These are phyloP conservation scores for Cephus pygmeus DNA, from an alignment of 2,888 invertebrate genomes.

Conservation along the genomic window DNA sequence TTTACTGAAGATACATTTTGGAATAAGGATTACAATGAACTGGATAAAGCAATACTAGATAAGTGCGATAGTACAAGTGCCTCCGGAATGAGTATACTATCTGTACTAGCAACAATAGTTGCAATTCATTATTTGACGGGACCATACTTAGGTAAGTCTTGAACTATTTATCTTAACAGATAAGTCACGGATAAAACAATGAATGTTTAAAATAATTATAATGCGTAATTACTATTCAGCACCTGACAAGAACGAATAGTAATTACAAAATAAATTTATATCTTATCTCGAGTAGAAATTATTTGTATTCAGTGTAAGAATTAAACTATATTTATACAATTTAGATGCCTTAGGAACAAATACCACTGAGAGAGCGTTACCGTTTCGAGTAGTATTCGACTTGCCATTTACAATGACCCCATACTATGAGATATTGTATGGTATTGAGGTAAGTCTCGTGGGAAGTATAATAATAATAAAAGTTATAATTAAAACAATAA, in stretches of 20 bases:
- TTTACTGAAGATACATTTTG: slow-evolving; percentile 25
- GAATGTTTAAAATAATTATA: too few species aligned
- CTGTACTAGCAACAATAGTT: too few species aligned
- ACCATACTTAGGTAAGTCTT: background rate
- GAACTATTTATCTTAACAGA: background rate
- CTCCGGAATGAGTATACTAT: background rate
- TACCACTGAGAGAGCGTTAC: background rate
- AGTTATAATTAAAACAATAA: too few species aligned
- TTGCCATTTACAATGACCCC: background rate
- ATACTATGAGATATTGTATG: background rate
- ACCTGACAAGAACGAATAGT: too few species aligned
- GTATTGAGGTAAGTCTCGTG: background rate
- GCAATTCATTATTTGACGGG: background rate
- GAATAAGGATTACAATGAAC: slow-evolving; percentile 19
- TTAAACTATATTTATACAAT: too few species aligned
- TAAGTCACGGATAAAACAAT: background rate
- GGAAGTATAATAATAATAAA: too few species aligned
- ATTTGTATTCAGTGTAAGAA: too few species aligned
- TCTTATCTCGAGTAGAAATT: too few species aligned
- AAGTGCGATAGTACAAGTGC: background rate
- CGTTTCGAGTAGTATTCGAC: background rate
- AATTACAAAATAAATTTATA: too few species aligned
- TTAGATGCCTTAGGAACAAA: too few species aligned
- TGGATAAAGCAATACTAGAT: slow-evolving; percentile 8
- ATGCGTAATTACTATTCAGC: too few species aligned